Evolutionary conservation across 2,888 invertebrate species (phyloP), one percentile per base, ranked within the genome.

Genomic region (Ryuthela nishihirai): DNA sequence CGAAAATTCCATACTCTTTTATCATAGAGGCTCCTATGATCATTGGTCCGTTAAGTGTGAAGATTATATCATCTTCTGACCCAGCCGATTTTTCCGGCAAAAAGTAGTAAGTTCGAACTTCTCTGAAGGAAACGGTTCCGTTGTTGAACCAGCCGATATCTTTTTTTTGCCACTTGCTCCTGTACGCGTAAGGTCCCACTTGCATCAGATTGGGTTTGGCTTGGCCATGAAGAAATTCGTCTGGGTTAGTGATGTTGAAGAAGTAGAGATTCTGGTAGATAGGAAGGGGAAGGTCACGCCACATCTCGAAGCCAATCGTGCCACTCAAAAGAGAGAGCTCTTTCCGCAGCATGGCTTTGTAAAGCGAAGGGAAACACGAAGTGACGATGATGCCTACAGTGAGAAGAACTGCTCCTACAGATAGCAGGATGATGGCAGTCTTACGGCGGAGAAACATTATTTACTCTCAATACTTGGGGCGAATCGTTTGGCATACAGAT

Each of bases 141-240:
- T 72, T 70, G 5, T 52, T 43, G 55, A 70, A 55, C 50, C 66
- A 71, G 6, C 58, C 64, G 25, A 72, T 62, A 45, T 70, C 64
- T 42, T 67, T 47, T 52, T 72, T 72, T 26, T 63, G 44, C 53
- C 63, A 56, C 12, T 39, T 32, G 18, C 43, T 41, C 23, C 34
- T 36, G 34, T 55, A 64, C 1, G 53, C 49, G 25, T 62, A 64
- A 17, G 64, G 64, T 12, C 64, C 64, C 3, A 62, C 49, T 46
- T 64, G 55, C 2, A 32, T 24, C 1, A 62, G 54, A 3, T 38
- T 49, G 18, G 56, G 39, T n/a, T 48, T 54, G n/a, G 20, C 35
- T 2, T 29, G 21, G 15, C 36, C 36, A 1, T 56, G 9, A 15
- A 39, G 1, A 18, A 55, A 52, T 1, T 54, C 39, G 6, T 47